Percentiles rank a stretch among this genome's conserved stretches.
These are phyloP conservation scores for Epinephelus malabaricus DNA, from an alignment of 2,797 vertebrate species.

Conservation along the genomic window DNA sequence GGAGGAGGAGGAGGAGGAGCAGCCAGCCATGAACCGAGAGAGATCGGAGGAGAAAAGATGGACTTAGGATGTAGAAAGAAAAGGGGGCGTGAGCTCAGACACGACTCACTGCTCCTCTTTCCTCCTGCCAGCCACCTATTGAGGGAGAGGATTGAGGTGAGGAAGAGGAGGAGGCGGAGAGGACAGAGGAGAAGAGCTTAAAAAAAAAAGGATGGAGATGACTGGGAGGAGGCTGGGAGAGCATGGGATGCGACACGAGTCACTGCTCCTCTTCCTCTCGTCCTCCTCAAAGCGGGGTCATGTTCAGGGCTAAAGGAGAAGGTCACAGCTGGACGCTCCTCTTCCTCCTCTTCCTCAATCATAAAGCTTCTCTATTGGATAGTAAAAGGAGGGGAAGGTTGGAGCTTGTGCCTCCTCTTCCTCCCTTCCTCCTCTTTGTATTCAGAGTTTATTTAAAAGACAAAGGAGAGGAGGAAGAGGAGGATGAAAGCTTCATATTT, in stretches of 20 bases:
- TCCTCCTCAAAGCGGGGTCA: slow-evolving; percentile 61
- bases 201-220: slow-evolving; percentile 45
- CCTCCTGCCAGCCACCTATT: slow-evolving; percentile 55
- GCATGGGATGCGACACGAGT: slow-evolving; percentile 48
- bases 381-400: slow-evolving; percentile 14
- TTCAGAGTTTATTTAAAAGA: slow-evolving; percentile 29
- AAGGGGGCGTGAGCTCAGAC: slow-evolving; percentile 71
- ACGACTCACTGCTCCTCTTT: slow-evolving; percentile 74
- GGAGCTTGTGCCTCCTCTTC: slow-evolving; percentile 40
- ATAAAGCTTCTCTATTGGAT: slow-evolving; percentile 24
- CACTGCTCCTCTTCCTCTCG: slow-evolving; percentile 66
- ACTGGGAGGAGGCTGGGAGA: slow-evolving; percentile 40
- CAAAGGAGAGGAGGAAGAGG: slow-evolving; percentile 33
- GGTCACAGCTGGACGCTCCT: slow-evolving; percentile 67
- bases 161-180: slow-evolving; percentile 39
- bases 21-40: slow-evolving; percentile 63
- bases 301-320: slow-evolving; percentile 76
- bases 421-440: slow-evolving; percentile 30
- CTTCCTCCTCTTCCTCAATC: slow-evolving; percentile 43
- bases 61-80: slow-evolving; percentile 56
- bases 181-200: slow-evolving; percentile 41
- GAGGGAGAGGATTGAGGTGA: slow-evolving; percentile 46
- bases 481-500: slow-evolving; percentile 19
- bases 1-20: slow-evolving; percentile 42
- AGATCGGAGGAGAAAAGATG: slow-evolving; percentile 55